Evolutionary conservation across 2,113 vertebrate genomes (phyloP).

Genomic region (Rhadina sibilatrix): DNA sequence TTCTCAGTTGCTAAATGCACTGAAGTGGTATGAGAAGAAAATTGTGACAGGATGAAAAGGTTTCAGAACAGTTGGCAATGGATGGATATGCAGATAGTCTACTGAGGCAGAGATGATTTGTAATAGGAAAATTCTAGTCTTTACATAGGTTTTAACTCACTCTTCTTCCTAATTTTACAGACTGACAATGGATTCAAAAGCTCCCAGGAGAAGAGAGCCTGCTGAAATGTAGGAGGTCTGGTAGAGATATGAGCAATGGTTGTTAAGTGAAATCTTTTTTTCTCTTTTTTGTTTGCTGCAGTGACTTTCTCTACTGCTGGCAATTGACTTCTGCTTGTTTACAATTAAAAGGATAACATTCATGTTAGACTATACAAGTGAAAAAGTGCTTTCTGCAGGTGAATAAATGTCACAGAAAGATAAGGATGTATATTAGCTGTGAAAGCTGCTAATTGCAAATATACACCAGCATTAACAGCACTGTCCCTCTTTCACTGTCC

Average conservation of each 20-base stretch:
- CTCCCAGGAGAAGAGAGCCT: conserved; percentile 34
- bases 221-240: conserved; percentile 31
- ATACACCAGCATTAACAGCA: background rate
- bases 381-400: conserved; percentile 60
- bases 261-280: conserved; percentile 58
- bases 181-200: conserved; percentile 23
- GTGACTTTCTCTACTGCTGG: conserved; percentile 28
- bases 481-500: background rate
- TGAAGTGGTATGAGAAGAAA: background rate
- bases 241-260: conserved; percentile 15
- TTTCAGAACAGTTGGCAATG: conserved; percentile 29
- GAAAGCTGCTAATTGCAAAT: conserved; percentile 47
- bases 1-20: conserved; percentile 5
- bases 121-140: conserved; percentile 13
- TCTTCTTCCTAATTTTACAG: conserved; percentile 45
- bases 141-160: conserved; percentile 7
- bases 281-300: conserved; percentile 37
- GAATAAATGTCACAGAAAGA: conserved; percentile 37
- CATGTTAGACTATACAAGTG: conserved; percentile 27
- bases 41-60: background rate
- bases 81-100: conserved; percentile 22
- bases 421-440: conserved; percentile 16
- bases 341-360: conserved; percentile 65
- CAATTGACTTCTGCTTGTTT: conserved; percentile 56
- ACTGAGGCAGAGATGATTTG: background rate